phyloP scores from a whole-genome alignment of 2,888 invertebrate genomes.

The Lomographa bimaculata region DNA sequence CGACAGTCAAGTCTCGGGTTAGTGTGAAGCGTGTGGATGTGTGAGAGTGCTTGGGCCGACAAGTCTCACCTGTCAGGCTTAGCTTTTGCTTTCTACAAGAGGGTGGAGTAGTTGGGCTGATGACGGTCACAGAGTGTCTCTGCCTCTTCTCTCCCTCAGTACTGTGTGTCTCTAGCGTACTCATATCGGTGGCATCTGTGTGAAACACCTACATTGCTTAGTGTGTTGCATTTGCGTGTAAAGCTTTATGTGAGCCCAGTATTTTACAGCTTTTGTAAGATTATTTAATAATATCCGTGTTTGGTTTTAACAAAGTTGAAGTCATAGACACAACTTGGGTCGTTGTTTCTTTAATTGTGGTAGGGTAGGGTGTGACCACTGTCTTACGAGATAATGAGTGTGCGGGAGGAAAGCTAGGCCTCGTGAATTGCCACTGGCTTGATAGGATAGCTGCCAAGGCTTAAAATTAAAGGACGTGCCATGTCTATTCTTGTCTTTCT shows the following conservation, averaged over 20 bases:
- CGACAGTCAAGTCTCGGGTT: constrained; percentile 35
- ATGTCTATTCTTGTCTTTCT: no score
- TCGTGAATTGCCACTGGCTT: no score
- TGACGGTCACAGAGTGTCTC: constrained; percentile 85
- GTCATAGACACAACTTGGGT: no score
- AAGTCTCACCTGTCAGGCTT: constrained; percentile 85
- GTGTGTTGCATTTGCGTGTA: constrained; percentile 43
- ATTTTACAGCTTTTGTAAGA: constrained; percentile 10
- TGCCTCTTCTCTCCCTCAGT: constrained; percentile 54
- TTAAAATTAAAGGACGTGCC: no score
- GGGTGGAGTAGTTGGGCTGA: constrained; percentile 85
- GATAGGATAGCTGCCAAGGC: no score
- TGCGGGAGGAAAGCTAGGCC: no score
- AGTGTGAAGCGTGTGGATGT: constrained; percentile 31
- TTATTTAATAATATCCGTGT: no score
- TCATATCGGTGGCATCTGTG: constrained; percentile 72
- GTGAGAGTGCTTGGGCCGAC: constrained; percentile 50
- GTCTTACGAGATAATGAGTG: no score
- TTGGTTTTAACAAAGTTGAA: no score
- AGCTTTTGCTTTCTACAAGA: constrained; percentile 87
- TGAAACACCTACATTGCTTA: constrained; percentile 72
- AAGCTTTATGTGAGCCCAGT: constrained; percentile 6
- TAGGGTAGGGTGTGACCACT: no score
- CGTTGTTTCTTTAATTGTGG: no score
- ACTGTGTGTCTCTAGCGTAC: constrained; percentile 61